Percentiles rank a stretch among this genome's conserved stretches.
Evolutionary conservation across 2,888 invertebrate species (phyloP).

Genomic region (Halictus ligatus): DNA sequence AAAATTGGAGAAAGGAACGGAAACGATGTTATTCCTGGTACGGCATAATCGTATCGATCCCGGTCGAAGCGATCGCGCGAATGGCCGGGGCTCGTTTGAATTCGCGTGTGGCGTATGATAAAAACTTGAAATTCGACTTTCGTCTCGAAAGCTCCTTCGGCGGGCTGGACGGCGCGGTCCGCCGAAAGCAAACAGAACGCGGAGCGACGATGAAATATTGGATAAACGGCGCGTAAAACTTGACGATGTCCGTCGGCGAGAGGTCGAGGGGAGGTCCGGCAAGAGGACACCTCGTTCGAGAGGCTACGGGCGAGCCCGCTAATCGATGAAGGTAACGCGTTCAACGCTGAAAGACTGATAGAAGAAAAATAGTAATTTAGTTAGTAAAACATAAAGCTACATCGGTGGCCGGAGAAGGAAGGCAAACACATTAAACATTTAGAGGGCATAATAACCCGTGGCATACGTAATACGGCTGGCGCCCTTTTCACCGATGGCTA

Average conservation of each 20-base stretch:
- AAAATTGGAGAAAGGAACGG: not conserved
- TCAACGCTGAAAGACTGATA: slow-evolving; percentile 78
- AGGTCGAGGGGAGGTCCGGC: slow-evolving; percentile 9
- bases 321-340: slow-evolving; percentile 84
- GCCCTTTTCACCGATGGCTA: slow-evolving; percentile 82
- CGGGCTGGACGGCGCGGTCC: slow-evolving; percentile 12
- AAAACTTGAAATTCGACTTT: slow-evolving; percentile 12
- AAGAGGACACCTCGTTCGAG: not conserved
- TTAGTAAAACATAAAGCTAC: slow-evolving; percentile 84
- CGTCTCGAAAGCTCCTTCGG: not conserved
- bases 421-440: slow-evolving; percentile 85
- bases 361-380: slow-evolving; percentile 83
- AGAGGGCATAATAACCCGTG: slow-evolving; percentile 84
- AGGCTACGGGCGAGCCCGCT: slow-evolving; percentile 63
- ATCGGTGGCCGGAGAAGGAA: slow-evolving; percentile 82
- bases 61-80: not conserved
- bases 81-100: not conserved
- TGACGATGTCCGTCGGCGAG: slow-evolving; percentile 21
- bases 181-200: slow-evolving; percentile 57
- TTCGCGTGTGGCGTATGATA: not conserved
- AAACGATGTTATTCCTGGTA: not conserved
- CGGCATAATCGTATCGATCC: not conserved
- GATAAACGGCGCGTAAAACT: slow-evolving; percentile 58
- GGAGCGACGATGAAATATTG: slow-evolving; percentile 56
- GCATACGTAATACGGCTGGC: slow-evolving; percentile 83